Base-by-base conservation (phyloP, 2,888 invertebrate species). In the Chironomus tentans region DNA sequence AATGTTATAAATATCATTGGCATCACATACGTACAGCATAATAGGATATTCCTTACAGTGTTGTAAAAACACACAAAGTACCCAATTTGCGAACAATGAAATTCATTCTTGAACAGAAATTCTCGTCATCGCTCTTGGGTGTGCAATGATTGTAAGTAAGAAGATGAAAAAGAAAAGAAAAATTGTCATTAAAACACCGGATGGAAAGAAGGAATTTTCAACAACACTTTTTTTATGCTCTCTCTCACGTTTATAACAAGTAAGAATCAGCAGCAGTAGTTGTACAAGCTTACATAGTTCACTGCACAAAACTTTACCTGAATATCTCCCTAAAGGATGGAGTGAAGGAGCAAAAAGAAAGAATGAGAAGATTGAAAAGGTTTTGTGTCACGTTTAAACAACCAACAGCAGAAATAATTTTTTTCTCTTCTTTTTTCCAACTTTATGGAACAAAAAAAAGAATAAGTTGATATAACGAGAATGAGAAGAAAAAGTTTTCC, bases 351-450 rank as follows among this genome's bases (percentile, higher is more conserved):
- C 46, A 56, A n/a, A 12, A 18, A 7, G 22, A 50, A 24, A 28
- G 50, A 28, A 46, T 28, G 47, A 50, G 65, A 73, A 73, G 73
- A 73, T 73, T 73, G 73, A 73, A 73, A 62, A 73, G 62, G 50
- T 65, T 62, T 62, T 65, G n/a, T 68, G 73, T 73, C 73, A 73
- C 73, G 73, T 65, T 73, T 65, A 65, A 73, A 65, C 73, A 73
- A 62, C 38, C 65, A 65, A 22, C 65, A 65, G 65, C n/a, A 73
- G 22, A 46, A 65, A 22, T 24, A 70, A 71, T 50, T 50, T 56
- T 56, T 50, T 38, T 10, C 2, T 10, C 6, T 10, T 38, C 10
- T 10, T 38, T 38, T 38, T 38, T 38, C 5, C 73, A 71, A 71
- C 50, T 22, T 13, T 22, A 24, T 24, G 10, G 56, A 56, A 56